These are phyloP conservation scores for Xylocopa sonorina DNA, from an alignment of 1,140 invertebrate genomes.

Conservation along the genomic window DNA sequence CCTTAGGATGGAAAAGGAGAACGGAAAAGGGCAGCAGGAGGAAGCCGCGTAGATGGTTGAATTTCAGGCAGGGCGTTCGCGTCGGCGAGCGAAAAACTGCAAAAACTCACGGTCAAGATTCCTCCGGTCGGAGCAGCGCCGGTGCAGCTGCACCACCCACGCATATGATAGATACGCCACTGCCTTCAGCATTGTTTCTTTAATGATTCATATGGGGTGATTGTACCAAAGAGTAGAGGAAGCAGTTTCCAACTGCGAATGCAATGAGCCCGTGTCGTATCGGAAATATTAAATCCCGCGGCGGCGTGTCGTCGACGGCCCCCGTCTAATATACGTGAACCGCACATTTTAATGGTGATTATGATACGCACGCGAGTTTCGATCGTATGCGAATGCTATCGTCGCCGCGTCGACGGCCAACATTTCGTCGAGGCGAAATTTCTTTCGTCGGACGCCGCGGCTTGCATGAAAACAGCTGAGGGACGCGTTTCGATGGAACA, in stretches of 20 bases:
- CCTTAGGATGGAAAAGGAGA: too few relatives aligned
- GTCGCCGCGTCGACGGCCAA: neutral
- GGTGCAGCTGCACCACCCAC: slow-evolving; percentile 67
- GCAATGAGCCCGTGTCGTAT: slow-evolving; percentile 63
- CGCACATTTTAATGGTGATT: slow-evolving; percentile 14
- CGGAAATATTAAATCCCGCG: slow-evolving; percentile 65
- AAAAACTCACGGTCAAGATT: slow-evolving; percentile 61
- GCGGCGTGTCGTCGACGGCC: slow-evolving; percentile 47
- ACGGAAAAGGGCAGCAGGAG: too few relatives aligned
- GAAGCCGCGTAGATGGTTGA: too few relatives aligned
- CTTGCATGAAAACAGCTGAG: too few relatives aligned
- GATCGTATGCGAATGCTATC: neutral
- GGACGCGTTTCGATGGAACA: too few relatives aligned
- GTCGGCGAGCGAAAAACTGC: slow-evolving; percentile 40
- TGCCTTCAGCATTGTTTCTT: slow-evolving; percentile 71
- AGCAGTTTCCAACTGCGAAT: slow-evolving; percentile 68
- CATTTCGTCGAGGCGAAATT: neutral
- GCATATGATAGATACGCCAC: slow-evolving; percentile 70
- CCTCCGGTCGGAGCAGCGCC: slow-evolving; percentile 51
- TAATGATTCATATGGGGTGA: slow-evolving; percentile 71
- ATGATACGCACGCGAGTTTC: neutral
- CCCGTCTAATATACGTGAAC: slow-evolving; percentile 26
- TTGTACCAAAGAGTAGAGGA: slow-evolving; percentile 66
- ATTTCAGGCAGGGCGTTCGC: slow-evolving; percentile 9
- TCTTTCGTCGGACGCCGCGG: too few relatives aligned